These are phyloP conservation scores for Lypha dubia DNA, from an alignment of 2,888 invertebrate genomes.

Conservation along the genomic window DNA sequence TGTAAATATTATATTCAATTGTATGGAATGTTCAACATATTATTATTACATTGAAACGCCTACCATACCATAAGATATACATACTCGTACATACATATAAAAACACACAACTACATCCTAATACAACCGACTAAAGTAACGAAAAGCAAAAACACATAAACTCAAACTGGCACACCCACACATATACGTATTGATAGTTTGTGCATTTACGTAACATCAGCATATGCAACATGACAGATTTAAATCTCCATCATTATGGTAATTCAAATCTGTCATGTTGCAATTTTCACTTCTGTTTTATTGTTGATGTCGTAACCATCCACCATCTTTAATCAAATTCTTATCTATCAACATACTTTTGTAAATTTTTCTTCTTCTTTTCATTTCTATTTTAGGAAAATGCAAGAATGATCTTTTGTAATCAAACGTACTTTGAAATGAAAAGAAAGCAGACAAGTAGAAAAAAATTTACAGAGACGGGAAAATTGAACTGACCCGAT, in stretches of 20 bases:
- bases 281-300: slow-evolving; percentile 44
- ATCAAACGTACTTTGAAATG: not conserved
- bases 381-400: not conserved
- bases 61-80: slow-evolving; percentile 33
- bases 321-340: slow-evolving; percentile 10
- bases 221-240: slow-evolving; percentile 12
- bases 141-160: not conserved
- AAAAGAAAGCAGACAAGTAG: not conserved
- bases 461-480: not conserved
- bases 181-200: not conserved
- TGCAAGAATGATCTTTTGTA: slow-evolving; percentile 16
- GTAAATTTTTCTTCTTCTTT: not conserved
- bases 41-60: slow-evolving; percentile 32
- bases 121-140: not conserved
- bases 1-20: not conserved
- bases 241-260: slow-evolving; percentile 29
- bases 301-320: slow-evolving; percentile 1
- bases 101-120: no score
- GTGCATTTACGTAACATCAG: not conserved
- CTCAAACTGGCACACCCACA: not conserved
- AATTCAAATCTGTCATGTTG: slow-evolving; percentile 47
- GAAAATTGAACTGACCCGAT: not conserved
- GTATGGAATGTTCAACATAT: slow-evolving; percentile 13
- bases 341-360: slow-evolving; percentile 3
- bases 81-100: not conserved